phyloP scores from a whole-genome alignment of 2,797 vertebrate species.

The Sphenopsis melanotis region DNA sequence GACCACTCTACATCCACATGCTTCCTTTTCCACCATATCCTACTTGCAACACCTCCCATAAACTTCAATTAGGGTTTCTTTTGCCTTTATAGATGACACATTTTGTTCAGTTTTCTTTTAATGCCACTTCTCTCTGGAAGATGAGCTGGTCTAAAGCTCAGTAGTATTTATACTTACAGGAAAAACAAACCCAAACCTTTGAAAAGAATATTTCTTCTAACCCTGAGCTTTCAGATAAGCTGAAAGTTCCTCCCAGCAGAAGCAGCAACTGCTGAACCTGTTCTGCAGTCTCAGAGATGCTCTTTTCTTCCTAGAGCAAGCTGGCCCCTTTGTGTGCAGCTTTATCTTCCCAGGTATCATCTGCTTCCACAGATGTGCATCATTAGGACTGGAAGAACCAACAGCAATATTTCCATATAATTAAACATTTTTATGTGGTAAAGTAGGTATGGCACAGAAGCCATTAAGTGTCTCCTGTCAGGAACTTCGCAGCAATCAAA shows the following conservation, averaged over 20 bases:
- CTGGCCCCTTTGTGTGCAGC: not conserved
- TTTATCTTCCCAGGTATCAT: conserved; percentile 4
- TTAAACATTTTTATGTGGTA: conserved; percentile 12
- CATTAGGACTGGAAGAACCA: conserved; percentile 8
- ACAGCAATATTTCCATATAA: conserved; percentile 34
- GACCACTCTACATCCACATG: not conserved
- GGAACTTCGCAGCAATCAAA: not conserved
- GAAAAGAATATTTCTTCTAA: not conserved
- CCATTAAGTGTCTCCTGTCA: not conserved
- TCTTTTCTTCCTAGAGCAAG: not conserved
- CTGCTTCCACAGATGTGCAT: conserved; percentile 25
- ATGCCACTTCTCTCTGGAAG: not conserved
- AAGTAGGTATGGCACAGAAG: not conserved
- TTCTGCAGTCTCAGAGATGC: not conserved
- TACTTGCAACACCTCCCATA: not conserved
- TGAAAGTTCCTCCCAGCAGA: not conserved
- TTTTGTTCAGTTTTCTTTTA: not conserved
- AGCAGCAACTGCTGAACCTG: not conserved
- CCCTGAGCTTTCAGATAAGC: not conserved
- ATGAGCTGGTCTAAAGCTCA: not conserved
- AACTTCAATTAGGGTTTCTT: not conserved
- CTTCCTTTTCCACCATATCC: not conserved
- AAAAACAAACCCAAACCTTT: not conserved
- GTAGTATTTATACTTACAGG: not conserved
- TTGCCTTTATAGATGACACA: not conserved